Percentiles rank a stretch among this genome's conserved stretches.
Evolutionary conservation across 2,113 vertebrate genomes (phyloP).

Genomic region (Panthera leo): DNA sequence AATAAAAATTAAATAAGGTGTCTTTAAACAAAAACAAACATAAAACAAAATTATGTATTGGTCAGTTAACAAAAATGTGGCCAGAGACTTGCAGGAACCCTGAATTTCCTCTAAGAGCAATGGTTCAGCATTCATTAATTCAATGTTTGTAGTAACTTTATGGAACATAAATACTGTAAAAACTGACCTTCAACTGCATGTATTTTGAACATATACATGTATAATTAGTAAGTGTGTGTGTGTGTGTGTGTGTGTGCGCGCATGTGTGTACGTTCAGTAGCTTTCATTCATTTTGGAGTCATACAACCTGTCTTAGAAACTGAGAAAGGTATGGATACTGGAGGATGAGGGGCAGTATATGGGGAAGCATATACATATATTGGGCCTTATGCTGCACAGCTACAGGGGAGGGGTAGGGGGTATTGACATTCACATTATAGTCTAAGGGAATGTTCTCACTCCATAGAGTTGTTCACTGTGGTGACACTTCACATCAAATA

Average conservation of each 20-base stretch:
- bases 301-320: background rate
- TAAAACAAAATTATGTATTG: background rate
- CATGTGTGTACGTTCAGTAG: background rate
- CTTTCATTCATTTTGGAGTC: background rate
- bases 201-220: background rate
- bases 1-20: background rate
- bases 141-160: background rate
- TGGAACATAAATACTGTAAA: background rate
- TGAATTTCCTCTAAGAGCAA: background rate
- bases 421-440: background rate
- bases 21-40: constrained; percentile 21
- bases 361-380: background rate
- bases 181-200: background rate
- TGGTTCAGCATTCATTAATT: background rate
- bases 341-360: no score
- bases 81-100: background rate
- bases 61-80: background rate
- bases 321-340: background rate
- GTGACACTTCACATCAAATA: background rate
- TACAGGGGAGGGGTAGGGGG: background rate
- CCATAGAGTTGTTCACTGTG: background rate
- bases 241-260: background rate
- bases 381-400: background rate
- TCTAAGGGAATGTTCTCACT: background rate
- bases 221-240: background rate